Conservation (phyloP, 2,888 invertebrate species). For the Drosophila nr. perissopoda region DNA sequence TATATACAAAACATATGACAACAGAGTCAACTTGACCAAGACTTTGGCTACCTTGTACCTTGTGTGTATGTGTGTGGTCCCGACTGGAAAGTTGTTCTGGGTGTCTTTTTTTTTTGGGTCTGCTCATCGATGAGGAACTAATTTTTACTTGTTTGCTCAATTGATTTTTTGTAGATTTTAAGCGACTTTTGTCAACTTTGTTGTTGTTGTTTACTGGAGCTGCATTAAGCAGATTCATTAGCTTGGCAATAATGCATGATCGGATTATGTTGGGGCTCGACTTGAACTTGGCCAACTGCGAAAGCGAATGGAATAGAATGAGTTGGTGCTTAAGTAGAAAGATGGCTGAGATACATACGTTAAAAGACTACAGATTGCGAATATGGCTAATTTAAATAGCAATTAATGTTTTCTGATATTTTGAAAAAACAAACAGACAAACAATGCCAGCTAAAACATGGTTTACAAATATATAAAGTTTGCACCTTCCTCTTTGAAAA, state of each 20-base stretch:
- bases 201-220: constrained; percentile 43
- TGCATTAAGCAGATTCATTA: constrained; percentile 77
- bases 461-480: not conserved
- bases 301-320: constrained; percentile 3
- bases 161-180: constrained; percentile 59
- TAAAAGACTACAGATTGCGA: not conserved
- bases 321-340: not conserved
- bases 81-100: constrained; percentile 36
- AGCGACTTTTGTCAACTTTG: constrained; percentile 28
- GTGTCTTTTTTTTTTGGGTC: constrained; percentile 39
- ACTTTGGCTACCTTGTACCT: constrained; percentile 9
- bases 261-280: constrained; percentile 62
- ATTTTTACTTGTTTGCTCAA: constrained; percentile 74
- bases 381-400: not conserved
- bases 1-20: constrained; percentile 42
- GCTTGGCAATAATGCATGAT: constrained; percentile 79
- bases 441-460: not conserved
- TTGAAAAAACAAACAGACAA: not conserved
- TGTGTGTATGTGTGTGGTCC: constrained; percentile 44
- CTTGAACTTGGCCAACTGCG: constrained; percentile 20
- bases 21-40: constrained; percentile 35
- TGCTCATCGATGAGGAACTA: constrained; percentile 77
- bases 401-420: not conserved
- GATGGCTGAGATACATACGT: not conserved
- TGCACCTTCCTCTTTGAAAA: not conserved